Base-by-base conservation (phyloP, 2,797 vertebrate genomes). In the Buceros bicornis region DNA sequence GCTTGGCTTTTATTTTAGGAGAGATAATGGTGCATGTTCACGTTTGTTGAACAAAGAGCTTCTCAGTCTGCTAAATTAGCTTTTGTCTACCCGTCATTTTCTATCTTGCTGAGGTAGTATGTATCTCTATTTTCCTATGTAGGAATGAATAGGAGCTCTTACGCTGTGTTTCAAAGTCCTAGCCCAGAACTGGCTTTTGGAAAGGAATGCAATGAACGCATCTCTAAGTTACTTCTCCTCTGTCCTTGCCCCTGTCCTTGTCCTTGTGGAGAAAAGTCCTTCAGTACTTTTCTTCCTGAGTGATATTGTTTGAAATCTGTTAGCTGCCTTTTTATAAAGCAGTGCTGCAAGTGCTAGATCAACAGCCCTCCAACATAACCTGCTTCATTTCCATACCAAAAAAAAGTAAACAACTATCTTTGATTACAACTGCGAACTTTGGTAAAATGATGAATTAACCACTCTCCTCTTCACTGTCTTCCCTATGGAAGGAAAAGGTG, bases 341-440 rank as follows among this genome's bases (percentile, higher is more conserved):
- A 50, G 9, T n/a, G 19, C 26, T 80, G 6, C 21, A 25, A 67
- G 8, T 61, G 33, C 8, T 70, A 22, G 21, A 15, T 47, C 13
- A 14, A n/a, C 19, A 80, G n/a, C 12, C 50, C 11, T 80, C 12
- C 22, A 35, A 42, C 18, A 35, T 35, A 71, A n/a, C 18, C 2
- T 1, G 0, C 1, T 33, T 9, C 0, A 19, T 45, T 82, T 47
- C 25, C 11, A 29, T 47, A 4, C 4, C 4, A 33, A 69, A 37
- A 73, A 37, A 66, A 43, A 31, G 16, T 21, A 29, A 64, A 28
- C 20, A 78, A 6, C 18, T 16, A 4, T 60, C 35, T 76, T 20
- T 56, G 22, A 60, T 62, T 51, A 16, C 6, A 65, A 21, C 20
- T 29, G 33, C 12, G 88, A 61, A 64, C 40, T 13, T 51, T 33